A percentile compares a stretch with the other conserved stretches of the same genome.
Conservation (phyloP, 2,113 vertebrate genomes). For the Sander lucioperca region DNA sequence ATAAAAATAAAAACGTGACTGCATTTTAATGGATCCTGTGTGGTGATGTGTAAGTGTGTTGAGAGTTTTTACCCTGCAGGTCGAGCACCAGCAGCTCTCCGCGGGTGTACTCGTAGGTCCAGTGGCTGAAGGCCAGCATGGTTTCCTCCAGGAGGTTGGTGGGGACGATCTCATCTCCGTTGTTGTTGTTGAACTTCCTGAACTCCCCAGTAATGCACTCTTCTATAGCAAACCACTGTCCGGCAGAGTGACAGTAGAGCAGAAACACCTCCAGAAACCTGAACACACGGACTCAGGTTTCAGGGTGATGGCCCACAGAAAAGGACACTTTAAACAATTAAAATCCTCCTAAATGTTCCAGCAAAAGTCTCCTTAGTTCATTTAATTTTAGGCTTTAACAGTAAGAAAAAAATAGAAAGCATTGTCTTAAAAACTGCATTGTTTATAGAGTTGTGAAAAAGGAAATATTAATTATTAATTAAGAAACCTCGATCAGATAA, state of each 20-base stretch:
- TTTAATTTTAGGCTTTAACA: neutral
- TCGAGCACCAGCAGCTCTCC: constrained; percentile 96
- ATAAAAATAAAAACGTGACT: no score
- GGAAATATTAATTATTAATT: neutral
- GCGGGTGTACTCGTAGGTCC: constrained; percentile 96
- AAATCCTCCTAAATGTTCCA: no score
- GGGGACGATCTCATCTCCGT: constrained; percentile 96
- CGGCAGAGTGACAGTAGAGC: constrained; percentile 97
- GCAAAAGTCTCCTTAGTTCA: neutral
- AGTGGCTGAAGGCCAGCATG: constrained; percentile 99
- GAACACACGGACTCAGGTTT: constrained; percentile 25
- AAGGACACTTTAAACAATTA: no score
- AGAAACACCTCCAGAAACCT: constrained; percentile 98
- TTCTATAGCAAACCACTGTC: constrained; percentile 98
- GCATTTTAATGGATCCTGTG: no score
- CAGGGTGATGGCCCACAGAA: no score
- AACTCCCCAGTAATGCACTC: constrained; percentile 99
- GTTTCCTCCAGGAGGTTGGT: constrained; percentile 97
- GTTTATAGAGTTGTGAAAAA: neutral
- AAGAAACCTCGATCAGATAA: neutral
- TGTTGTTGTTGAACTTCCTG: constrained; percentile 99
- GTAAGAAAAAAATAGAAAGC: no score
- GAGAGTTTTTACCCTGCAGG: constrained; percentile 91
- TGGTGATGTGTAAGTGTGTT: no score
- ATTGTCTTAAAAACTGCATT: neutral